Conservation (phyloP, 2,797 vertebrate genomes). For the Pseudocheirus occidentalis region DNA sequence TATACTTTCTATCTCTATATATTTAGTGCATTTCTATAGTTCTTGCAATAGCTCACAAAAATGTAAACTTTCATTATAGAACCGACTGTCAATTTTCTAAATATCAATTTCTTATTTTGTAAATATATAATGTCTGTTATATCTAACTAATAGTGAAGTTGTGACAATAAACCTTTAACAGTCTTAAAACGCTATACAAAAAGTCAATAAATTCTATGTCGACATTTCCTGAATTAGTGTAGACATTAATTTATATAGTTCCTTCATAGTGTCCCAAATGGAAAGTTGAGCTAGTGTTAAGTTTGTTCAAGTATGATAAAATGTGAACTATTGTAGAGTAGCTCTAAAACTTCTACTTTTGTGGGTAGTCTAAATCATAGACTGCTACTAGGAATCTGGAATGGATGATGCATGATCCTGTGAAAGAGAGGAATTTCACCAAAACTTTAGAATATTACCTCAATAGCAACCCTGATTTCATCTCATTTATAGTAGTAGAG, state of each 20-base stretch:
- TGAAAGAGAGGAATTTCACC: neutral
- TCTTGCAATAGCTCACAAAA: neutral
- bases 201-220: neutral
- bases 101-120: neutral
- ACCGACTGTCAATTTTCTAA: no score
- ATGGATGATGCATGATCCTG: neutral
- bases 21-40: neutral
- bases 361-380: neutral
- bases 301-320: neutral
- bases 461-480: neutral
- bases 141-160: neutral
- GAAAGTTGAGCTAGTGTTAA: neutral
- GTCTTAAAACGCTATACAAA: neutral
- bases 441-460: neutral
- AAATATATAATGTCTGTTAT: no score
- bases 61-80: neutral
- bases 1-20: neutral
- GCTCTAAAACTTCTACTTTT: neutral
- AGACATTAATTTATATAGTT: neutral
- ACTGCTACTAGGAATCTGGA: neutral
- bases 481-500: neutral
- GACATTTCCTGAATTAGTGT: neutral
- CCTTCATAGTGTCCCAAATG: neutral
- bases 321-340: neutral
- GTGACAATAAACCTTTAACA: neutral